Evolutionary conservation across 1,140 invertebrate species (phyloP).

Genomic region (Caenorhabditis elegans): WBcel235 BX284602.5:3084001-3084500

Average conservation of each 20-base stretch:
- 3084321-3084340: constrained; percentile 77
- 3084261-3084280: background rate
- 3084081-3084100: constrained; percentile 78
- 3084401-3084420: constrained; percentile 84
- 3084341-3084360: constrained; percentile 81
- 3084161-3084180: constrained; percentile 67
- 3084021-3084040: constrained; percentile 47
- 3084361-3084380: constrained; percentile 72
- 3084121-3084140: constrained; percentile 95
- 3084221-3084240: constrained; percentile 81
- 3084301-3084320: background rate
- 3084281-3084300: background rate
- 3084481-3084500: constrained; percentile 99
- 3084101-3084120: constrained; percentile 70
- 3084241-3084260: background rate
- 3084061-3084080: constrained; percentile 83
- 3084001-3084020: constrained; percentile 45
- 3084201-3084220: constrained; percentile 77
- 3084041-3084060: constrained; percentile 81
- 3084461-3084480: constrained; percentile 81
- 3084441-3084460: constrained; percentile 72
- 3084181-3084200: constrained; percentile 78
- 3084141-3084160: constrained; percentile 36
- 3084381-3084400: constrained; percentile 89
- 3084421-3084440: constrained; percentile 72